Evolutionary conservation across 2,113 vertebrate genomes (phyloP).

Genomic region (Salvelinus namaycush): DNA sequence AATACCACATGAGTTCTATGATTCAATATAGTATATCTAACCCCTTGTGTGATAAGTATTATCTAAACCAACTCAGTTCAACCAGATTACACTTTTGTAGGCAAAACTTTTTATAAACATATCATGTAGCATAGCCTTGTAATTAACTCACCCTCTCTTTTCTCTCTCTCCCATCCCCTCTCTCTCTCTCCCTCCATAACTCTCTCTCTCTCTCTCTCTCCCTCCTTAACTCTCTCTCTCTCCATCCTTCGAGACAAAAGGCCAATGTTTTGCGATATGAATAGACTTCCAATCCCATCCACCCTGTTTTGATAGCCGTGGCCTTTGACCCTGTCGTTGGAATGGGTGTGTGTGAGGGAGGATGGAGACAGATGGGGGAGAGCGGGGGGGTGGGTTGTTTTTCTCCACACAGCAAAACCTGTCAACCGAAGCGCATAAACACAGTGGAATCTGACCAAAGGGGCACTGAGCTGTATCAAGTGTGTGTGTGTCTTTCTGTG

Average conservation of each 20-base stretch:
- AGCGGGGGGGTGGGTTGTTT: neutral
- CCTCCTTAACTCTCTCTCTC: neutral
- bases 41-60: no score
- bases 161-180: neutral
- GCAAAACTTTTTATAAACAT: no score
- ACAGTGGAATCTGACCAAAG: neutral
- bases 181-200: no score
- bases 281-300: neutral
- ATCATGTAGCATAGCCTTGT: neutral
- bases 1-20: no score
- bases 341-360: neutral
- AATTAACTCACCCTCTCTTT: constrained; percentile 25
- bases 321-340: constrained; percentile 3
- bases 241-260: neutral
- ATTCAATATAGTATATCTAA: no score
- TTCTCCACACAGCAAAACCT: neutral
- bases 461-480: constrained; percentile 6
- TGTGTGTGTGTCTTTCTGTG: constrained; percentile 5
- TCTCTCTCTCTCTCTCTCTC: neutral
- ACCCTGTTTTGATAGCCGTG: neutral
- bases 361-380: neutral
- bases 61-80: no score
- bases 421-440: constrained; percentile 2
- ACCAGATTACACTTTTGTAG: no score
- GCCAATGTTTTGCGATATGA: constrained; percentile 3